phyloP scores from a whole-genome alignment of 2,113 vertebrate genomes.

The Conger conger region DNA sequence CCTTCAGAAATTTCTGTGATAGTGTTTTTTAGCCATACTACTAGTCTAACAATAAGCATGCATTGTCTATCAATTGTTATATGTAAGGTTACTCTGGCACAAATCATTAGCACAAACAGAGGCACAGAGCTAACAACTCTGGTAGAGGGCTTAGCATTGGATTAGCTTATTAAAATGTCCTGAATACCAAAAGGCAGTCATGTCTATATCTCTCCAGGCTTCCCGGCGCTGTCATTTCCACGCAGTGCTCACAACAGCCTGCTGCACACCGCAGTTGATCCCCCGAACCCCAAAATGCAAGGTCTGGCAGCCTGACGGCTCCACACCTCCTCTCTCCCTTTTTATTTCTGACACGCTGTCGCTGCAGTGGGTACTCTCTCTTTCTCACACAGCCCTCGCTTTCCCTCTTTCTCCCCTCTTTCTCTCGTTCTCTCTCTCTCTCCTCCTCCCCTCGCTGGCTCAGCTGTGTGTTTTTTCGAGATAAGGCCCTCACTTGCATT shows the following conservation, averaged over 20 bases:
- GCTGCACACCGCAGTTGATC: not conserved
- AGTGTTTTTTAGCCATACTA: not conserved
- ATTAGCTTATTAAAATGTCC: constrained; percentile 1
- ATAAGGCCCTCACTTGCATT: constrained; percentile 8
- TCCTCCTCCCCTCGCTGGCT: not conserved
- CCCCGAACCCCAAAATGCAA: not conserved
- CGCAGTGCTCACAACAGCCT: not conserved
- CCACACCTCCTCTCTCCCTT: not conserved
- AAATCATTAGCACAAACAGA: not conserved
- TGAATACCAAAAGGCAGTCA: constrained; percentile 3
- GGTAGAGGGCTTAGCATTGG: not conserved
- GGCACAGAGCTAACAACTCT: not conserved
- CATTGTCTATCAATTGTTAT: not conserved
- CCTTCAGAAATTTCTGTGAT: not conserved
- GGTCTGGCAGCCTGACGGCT: not conserved
- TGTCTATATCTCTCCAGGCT: not conserved
- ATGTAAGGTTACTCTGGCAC: not conserved
- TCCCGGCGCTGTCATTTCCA: not conserved
- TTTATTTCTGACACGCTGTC: not conserved
- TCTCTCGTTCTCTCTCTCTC: not conserved
- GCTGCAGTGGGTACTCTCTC: not conserved
- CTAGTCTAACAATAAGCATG: not conserved
- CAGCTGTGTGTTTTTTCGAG: constrained; percentile 5
- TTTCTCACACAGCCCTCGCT: not conserved
- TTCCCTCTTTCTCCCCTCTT: not conserved